Evolutionary conservation across 2,797 vertebrate species (phyloP).

Genomic region (Tenualosa thibaudeaui): DNA sequence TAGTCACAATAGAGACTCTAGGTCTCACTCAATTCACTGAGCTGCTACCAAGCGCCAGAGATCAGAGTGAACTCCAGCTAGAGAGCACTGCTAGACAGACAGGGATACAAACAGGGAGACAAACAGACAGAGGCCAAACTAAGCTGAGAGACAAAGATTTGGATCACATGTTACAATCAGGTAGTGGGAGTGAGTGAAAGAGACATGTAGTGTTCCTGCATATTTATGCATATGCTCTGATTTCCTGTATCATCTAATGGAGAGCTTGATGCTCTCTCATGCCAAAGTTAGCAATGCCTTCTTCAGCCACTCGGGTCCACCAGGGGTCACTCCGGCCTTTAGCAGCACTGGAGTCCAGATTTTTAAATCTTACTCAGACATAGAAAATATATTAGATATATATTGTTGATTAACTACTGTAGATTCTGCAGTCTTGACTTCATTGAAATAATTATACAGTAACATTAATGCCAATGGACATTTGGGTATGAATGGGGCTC

Average conservation of each 20-base stretch:
- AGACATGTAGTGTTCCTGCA: conserved; percentile 57
- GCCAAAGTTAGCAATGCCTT: conserved; percentile 24
- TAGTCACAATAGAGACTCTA: conserved; percentile 48
- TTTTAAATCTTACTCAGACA: background rate
- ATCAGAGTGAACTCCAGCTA: conserved; percentile 19
- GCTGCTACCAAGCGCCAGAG: conserved; percentile 24
- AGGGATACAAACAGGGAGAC: conserved; percentile 19
- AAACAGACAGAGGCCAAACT: background rate
- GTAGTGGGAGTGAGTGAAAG: conserved; percentile 49
- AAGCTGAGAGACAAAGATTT: background rate
- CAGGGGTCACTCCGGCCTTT: conserved; percentile 53
- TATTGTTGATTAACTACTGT: background rate
- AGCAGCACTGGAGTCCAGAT: background rate
- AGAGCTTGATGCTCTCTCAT: too few relatives aligned
- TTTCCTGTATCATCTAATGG: too few relatives aligned
- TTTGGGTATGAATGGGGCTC: background rate
- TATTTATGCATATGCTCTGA: too few relatives aligned
- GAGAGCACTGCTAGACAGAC: background rate
- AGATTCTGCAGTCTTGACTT: background rate
- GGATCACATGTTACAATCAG: conserved; percentile 49
- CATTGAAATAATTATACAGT: background rate
- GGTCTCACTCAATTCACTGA: conserved; percentile 31
- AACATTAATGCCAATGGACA: background rate
- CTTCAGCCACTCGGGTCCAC: conserved; percentile 45
- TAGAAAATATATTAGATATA: background rate